Evolutionary conservation across 2,888 invertebrate genomes (phyloP).

Genomic region (Apeira syringaria): DNA sequence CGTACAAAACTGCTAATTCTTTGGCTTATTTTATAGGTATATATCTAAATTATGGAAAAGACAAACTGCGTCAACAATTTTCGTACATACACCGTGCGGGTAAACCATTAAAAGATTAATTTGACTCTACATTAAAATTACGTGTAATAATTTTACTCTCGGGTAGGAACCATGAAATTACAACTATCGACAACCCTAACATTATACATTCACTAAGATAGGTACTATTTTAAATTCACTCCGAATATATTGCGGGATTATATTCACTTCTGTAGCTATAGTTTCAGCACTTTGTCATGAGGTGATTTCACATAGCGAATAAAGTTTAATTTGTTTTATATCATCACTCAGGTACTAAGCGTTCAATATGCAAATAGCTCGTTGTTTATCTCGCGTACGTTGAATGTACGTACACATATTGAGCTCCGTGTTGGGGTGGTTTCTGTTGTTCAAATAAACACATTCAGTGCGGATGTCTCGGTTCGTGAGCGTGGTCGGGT

Average conservation of each 20-base stretch:
- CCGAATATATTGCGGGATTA: constrained; percentile 24
- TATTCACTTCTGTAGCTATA: background rate
- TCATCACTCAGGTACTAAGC: background rate
- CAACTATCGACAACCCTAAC: constrained; percentile 53
- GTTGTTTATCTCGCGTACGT: too few relatives aligned
- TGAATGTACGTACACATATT: too few relatives aligned
- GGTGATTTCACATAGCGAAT: constrained; percentile 6
- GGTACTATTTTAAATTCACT: constrained; percentile 50
- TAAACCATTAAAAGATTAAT: constrained; percentile 54
- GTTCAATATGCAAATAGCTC: background rate
- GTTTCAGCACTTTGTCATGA: constrained; percentile 20
- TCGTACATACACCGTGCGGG: constrained; percentile 43
- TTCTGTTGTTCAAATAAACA: background rate
- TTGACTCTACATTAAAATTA: constrained; percentile 59
- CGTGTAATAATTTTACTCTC: constrained; percentile 54
- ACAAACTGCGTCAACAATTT: background rate
- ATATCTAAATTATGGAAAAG: constrained; percentile 6
- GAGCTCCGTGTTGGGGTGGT: too few relatives aligned
- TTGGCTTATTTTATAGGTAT: constrained; percentile 14
- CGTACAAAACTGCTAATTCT: constrained; percentile 8
- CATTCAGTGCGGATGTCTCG: constrained; percentile 72
- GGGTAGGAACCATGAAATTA: constrained; percentile 79
- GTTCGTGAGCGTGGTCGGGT: constrained; percentile 56
- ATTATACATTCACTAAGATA: constrained; percentile 40
- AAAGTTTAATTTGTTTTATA: background rate